Conservation (phyloP, 2,113 vertebrate species). For the Illadopsis cleaveri region DNA sequence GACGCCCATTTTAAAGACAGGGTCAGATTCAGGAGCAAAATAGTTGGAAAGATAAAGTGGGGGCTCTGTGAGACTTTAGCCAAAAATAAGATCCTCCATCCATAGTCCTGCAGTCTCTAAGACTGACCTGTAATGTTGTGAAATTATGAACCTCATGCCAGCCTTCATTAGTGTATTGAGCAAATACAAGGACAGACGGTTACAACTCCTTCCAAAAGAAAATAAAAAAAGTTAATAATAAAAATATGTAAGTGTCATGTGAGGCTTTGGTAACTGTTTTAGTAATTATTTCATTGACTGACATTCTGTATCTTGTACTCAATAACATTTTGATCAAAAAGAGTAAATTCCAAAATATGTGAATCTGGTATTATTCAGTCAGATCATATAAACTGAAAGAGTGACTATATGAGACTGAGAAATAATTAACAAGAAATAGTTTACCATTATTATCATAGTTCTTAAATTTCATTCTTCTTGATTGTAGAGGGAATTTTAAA, state of each 20-base stretch:
- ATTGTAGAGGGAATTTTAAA: neutral
- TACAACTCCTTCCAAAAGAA: neutral
- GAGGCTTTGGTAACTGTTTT: neutral
- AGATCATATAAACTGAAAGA: neutral
- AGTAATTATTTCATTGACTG: neutral
- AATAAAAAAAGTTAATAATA: neutral
- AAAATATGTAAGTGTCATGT: neutral
- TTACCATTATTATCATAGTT: neutral
- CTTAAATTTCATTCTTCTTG: neutral
- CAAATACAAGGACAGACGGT: neutral
- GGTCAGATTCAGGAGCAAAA: constrained; percentile 12
- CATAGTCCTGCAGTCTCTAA: neutral
- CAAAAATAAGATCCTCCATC: neutral
- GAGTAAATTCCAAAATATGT: neutral
- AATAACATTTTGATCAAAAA: neutral
- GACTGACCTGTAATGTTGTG: neutral
- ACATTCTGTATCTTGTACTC: neutral
- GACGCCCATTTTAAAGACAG: neutral
- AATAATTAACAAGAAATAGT: neutral
- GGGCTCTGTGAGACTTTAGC: neutral
- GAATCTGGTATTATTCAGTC: neutral
- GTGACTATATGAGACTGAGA: neutral
- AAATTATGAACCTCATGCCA: neutral
- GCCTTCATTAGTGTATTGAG: neutral
- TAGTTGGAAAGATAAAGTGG: neutral